Conservation (phyloP, 2,113 vertebrate genomes). For the Alethe castanea region DNA sequence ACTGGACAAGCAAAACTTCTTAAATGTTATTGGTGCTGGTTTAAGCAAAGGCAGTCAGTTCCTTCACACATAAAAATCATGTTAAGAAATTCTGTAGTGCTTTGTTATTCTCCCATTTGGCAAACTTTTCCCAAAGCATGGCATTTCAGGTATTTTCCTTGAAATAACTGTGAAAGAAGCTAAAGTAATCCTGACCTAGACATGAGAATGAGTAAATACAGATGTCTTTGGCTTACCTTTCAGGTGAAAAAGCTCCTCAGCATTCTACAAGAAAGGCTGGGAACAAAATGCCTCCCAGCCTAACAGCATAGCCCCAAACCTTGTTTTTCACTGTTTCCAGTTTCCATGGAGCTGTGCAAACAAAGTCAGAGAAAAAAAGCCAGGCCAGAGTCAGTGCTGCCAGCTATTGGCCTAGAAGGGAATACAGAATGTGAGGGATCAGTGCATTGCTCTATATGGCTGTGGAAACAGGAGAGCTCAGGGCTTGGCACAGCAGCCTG, state of each 20-base stretch:
- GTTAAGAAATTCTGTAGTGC: not conserved
- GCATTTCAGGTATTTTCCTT: not conserved
- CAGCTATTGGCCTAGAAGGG: constrained; percentile 8
- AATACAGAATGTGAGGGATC: not conserved
- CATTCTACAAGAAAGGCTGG: not conserved
- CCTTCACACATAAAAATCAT: not conserved
- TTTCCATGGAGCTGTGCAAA: constrained; percentile 43
- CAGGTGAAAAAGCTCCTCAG: not conserved
- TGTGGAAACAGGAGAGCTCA: not conserved
- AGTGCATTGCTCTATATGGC: not conserved
- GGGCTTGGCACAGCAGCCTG: not conserved
- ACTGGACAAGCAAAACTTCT: not conserved
- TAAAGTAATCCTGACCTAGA: not conserved
- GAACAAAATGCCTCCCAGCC: not conserved
- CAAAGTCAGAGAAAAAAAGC: not conserved
- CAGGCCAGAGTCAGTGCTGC: constrained; percentile 30
- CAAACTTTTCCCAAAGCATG: not conserved
- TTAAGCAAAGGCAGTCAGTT: not conserved
- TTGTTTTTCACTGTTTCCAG: not conserved
- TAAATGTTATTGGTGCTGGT: not conserved
- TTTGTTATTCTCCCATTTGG: not conserved
- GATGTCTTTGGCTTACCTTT: not conserved
- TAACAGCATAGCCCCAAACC: not conserved
- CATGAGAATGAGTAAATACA: not conserved
- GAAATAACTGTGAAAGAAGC: not conserved